Evolutionary conservation across 1,140 invertebrate genomes (phyloP).

Genomic region (Dreissena rostriformis): DNA sequence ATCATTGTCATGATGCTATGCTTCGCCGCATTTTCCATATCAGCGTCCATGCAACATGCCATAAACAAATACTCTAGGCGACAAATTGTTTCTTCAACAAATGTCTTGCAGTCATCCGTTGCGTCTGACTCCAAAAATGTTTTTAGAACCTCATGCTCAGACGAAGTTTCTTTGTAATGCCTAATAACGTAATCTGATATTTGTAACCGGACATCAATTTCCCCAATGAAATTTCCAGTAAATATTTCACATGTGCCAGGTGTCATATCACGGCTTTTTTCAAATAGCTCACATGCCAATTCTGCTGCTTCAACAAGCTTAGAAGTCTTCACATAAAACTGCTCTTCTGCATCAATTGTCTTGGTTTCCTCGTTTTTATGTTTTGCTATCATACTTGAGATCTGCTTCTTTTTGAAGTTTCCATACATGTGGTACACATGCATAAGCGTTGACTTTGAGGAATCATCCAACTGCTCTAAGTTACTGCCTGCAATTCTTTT

Average conservation of each 20-base stretch:
- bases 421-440: constrained; percentile 66
- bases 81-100: constrained; percentile 45
- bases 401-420: constrained; percentile 45
- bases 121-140: constrained; percentile 31
- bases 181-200: constrained; percentile 59
- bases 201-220: constrained; percentile 57
- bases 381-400: constrained; percentile 46
- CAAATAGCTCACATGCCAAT: constrained; percentile 52
- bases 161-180: constrained; percentile 19
- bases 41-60: constrained; percentile 47
- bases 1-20: constrained; percentile 23
- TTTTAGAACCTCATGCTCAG: constrained; percentile 19
- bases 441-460: constrained; percentile 50
- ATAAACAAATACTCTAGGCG: constrained; percentile 51
- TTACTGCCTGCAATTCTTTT: constrained; percentile 40
- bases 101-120: constrained; percentile 16
- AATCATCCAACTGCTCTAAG: constrained; percentile 46
- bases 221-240: constrained; percentile 45
- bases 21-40: constrained; percentile 41
- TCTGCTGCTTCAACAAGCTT: constrained; percentile 35
- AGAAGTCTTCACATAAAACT: constrained; percentile 29
- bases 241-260: constrained; percentile 50
- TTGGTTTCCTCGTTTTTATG: constrained; percentile 36
- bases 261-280: constrained; percentile 53
- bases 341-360: neutral